Evolutionary conservation across 2,888 invertebrate genomes (phyloP).

Genomic region (Alsophila aescularia): DNA sequence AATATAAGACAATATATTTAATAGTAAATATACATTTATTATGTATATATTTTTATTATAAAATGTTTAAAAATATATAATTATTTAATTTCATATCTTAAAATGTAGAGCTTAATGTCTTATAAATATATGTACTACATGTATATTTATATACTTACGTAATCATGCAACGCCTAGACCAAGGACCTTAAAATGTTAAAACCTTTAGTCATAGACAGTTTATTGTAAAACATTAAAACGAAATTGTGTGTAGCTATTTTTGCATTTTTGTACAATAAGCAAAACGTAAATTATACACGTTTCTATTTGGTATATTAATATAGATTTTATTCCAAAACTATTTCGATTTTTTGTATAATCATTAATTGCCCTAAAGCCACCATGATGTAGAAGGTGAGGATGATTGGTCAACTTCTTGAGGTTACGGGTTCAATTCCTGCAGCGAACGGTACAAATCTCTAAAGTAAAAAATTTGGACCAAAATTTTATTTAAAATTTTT

Average conservation of each 20-base stretch:
- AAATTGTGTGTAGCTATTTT: slow-evolving; percentile 27
- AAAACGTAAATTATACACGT: slow-evolving; percentile 19
- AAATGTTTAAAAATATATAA: too few species aligned
- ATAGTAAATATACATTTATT: too few species aligned
- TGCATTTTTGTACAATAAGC: slow-evolving; percentile 32
- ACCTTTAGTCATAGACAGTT: slow-evolving; percentile 5
- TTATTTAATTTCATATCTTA: neutral
- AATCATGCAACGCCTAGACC: slow-evolving; percentile 19
- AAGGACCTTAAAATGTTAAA: slow-evolving; percentile 13
- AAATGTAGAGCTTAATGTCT: neutral
- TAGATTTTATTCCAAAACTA: slow-evolving; percentile 5
- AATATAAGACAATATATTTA: too few species aligned
- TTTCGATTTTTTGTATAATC: neutral
- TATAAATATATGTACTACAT: neutral
- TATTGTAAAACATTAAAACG: slow-evolving; percentile 5
- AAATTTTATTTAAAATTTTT: too few species aligned
- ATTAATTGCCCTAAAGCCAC: neutral
- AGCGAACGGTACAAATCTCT: too few species aligned
- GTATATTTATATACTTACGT: neutral
- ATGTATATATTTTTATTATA: too few species aligned
- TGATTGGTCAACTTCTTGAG: too few species aligned
- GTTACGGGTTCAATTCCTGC: too few species aligned
- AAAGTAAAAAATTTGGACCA: too few species aligned
- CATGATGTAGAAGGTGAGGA: too few species aligned
- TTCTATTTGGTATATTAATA: slow-evolving; percentile 4